Base-by-base conservation (phyloP, 2,888 invertebrate species). In the Reticulitermes lucifugus region DNA sequence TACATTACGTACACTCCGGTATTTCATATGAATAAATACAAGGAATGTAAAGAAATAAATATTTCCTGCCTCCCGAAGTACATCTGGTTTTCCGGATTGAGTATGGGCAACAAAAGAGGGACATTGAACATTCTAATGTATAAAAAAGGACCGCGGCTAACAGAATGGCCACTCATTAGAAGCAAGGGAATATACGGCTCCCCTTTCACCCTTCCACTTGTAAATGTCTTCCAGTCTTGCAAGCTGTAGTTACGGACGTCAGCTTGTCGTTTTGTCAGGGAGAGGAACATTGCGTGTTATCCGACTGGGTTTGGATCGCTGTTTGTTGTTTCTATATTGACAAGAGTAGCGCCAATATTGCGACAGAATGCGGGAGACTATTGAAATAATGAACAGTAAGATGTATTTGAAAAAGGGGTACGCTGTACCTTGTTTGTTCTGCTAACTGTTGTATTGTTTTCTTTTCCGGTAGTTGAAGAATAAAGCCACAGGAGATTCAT, bases 221-320 rank as follows among this genome's bases (percentile, higher is more conserved):
- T 81, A 81, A 79, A 81, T 46, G 46, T 70, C 65, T 70, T 70
- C n/a, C 55, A 46, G 81, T 43, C 81, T 70, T 81, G 81, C 70
- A 81, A 65, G n/a, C 6, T n/a, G 12, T n/a, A n/a, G 65, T 65
- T 65, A n/a, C 6, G 65, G 65, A 10, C 65, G 9, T n/a, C 25
- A 25, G 65, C 14, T 65, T 65, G 65, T 65, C 65, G 12, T 65
- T 7, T 65, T 25, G 10, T 65, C 65, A 25, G n/a, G 65, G 6
- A 25, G 6, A 65, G 7, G 12, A 25, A 65, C n/a, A n/a, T 65
- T 65, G 65, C 65, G n/a, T 65, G 65, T n/a, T n/a, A 0, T 18
- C 55, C 12, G 18, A 14, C 14, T 55, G 55, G 14, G 5, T 12
- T 55, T 5, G 55, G 5, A 18, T 9, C 25, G 1, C 5, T 65